Percentiles rank a stretch among this genome's conserved stretches.
These are phyloP conservation scores for Tetramorium simillimum DNA, from an alignment of 1,140 invertebrate species.

Conservation along the genomic window DNA sequence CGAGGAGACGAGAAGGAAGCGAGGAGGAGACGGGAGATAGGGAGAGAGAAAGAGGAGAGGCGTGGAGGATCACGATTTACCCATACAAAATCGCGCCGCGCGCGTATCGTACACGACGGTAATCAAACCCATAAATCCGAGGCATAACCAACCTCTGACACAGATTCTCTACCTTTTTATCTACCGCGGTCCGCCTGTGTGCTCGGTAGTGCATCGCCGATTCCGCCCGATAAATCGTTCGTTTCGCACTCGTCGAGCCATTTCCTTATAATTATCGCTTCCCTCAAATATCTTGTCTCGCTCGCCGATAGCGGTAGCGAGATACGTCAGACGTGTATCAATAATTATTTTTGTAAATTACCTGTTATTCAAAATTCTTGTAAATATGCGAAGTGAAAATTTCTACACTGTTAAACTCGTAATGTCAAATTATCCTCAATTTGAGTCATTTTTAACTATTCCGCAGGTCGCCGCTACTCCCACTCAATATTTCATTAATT, in stretches of 20 bases:
- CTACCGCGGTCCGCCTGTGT: conserved; percentile 31
- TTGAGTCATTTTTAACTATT: no score
- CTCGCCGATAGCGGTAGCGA: conserved; percentile 46
- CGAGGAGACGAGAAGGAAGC: conserved; percentile 55
- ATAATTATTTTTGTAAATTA: conserved; percentile 17
- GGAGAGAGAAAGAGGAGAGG: conserved; percentile 65
- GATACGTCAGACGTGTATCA: conserved; percentile 15
- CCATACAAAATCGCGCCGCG: conserved; percentile 78
- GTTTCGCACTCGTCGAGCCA: conserved; percentile 65
- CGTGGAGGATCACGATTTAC: conserved; percentile 82
- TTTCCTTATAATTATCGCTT: conserved; percentile 73
- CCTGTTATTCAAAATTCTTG: neutral
- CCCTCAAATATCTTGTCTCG: conserved; percentile 38
- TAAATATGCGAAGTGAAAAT: neutral
- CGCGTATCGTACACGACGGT: conserved; percentile 70
- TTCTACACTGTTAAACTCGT: neutral
- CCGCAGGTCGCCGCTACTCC: no score
- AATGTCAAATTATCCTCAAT: no score
- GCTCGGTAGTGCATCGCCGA: conserved; percentile 59
- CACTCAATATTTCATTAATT: no score
- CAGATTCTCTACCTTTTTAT: conserved; percentile 73
- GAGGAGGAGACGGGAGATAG: neutral
- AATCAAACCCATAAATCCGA: conserved; percentile 81
- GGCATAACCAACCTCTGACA: conserved; percentile 79
- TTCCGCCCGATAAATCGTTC: conserved; percentile 62